A percentile compares a stretch with the other conserved stretches of the same genome.
Evolutionary conservation across 2,797 vertebrate genomes (phyloP).

Genomic region (Leuciscus waleckii): DNA sequence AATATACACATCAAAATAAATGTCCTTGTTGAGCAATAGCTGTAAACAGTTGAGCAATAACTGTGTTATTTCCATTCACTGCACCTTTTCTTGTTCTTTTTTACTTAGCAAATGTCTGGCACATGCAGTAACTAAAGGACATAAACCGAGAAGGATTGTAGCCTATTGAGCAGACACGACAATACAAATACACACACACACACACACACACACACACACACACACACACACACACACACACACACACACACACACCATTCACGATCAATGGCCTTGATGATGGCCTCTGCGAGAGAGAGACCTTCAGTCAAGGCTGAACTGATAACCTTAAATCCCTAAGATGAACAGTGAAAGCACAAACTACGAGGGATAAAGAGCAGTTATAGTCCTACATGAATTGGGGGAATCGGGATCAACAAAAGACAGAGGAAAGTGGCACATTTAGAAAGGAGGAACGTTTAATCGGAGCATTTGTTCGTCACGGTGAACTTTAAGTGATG

Average conservation of each 20-base stretch:
- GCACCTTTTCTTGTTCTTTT: not conserved
- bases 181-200: no score
- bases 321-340: conserved; percentile 8
- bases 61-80: not conserved
- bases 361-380: not conserved
- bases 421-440: not conserved
- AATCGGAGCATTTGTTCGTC: not conserved
- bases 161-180: not conserved
- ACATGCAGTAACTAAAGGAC: not conserved
- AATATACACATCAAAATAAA: no score
- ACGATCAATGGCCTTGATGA: not conserved
- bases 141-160: not conserved
- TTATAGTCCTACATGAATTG: no score
- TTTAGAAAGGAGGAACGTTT: conserved; percentile 21
- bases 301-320: conserved; percentile 52
- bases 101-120: not conserved
- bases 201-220: no score
- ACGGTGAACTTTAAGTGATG: conserved; percentile 5
- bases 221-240: no score
- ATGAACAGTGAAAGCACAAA: not conserved
- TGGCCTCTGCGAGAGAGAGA: not conserved
- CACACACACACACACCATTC: no score
- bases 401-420: no score
- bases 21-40: not conserved
- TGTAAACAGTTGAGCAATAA: not conserved